Base-by-base conservation (phyloP, 2,113 vertebrate genomes). In the Bagarius yarrelli region DNA sequence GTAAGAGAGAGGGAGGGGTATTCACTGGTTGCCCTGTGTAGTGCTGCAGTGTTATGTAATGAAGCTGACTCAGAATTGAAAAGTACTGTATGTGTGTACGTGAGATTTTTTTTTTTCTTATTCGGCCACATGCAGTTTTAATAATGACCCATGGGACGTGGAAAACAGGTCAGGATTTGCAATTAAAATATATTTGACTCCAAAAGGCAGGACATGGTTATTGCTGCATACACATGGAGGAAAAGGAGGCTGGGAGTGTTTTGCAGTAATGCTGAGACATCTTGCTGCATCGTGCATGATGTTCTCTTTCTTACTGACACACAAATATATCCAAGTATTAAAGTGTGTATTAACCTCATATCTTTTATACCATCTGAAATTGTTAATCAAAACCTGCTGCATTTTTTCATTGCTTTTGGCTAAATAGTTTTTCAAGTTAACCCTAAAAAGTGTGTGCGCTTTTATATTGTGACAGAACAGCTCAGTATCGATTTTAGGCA, bases 1-100 rank as follows among this genome's bases (percentile, higher is more conserved):
- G 11, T 2, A 63, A 1, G 34, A 40, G 50, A 27, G 82, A 27
- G 66, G 79, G 55, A 60, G 73, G 67, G 81, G 72, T 59, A 59
- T 79, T 82, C 73, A 47, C 50, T 64, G 74, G 81, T 86, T 74
- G 76, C 53, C 57, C 30, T 79, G 67, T 72, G 72, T 81, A 63
- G 73, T 85, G 82, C 79, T 86, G 87, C 87, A 88, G 85, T 85
- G 71, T 88, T 88, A 84, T 50, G 18, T 85, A 88, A 88, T 60
- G 11, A 18, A 82, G 81, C 76, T 79, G 81, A 82, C 76, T 81
- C 23, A 56, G 52, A 66, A 56, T 71, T 55, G 56, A 13, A 60
- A 63, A 55, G 23, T 84, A 72, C 36, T 40, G 36, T 40, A 47
- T 47, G 44, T 32, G 27, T 55, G 18, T 0, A 8, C n/a, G n/a